A percentile compares a stretch with the other conserved stretches of the same genome.
These are phyloP conservation scores for Torymus texanus DNA, from an alignment of 2,888 invertebrate genomes.

Conservation along the genomic window DNA sequence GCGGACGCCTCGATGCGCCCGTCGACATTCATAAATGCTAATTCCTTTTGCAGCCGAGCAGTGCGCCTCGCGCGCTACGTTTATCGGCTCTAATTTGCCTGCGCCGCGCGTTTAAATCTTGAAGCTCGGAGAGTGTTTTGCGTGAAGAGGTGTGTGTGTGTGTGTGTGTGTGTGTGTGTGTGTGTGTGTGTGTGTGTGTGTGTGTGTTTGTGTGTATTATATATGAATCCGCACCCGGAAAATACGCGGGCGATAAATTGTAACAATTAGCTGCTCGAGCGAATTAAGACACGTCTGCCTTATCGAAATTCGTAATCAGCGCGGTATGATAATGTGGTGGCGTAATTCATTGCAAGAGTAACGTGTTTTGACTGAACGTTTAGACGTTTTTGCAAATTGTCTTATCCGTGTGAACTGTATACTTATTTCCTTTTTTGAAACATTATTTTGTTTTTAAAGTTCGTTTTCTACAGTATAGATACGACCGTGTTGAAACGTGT, in stretches of 20 bases:
- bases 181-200: no score
- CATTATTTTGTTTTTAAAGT: no score
- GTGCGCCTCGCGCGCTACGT: not conserved
- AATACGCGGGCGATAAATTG: constrained; percentile 15
- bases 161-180: no score
- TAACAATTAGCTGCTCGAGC: constrained; percentile 29
- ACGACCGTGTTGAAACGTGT: not conserved
- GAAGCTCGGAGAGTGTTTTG: not conserved
- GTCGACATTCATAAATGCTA: constrained; percentile 52
- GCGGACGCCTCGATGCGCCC: constrained; percentile 42
- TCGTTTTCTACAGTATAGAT: not conserved
- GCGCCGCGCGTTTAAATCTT: constrained; percentile 22
- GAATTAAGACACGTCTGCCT: constrained; percentile 8
- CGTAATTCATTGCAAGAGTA: constrained; percentile 9
- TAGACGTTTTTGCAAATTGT: no score
- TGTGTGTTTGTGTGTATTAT: no score
- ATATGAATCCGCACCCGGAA: constrained; percentile 7
- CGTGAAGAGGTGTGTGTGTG: no score
- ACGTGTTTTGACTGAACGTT: no score
- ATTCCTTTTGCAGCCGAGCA: constrained; percentile 40
- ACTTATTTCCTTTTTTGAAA: not conserved
- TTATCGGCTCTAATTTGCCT: constrained; percentile 41
- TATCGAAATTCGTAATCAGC: constrained; percentile 26
- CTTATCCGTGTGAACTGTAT: no score
- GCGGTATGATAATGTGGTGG: constrained; percentile 12